phyloP scores from a whole-genome alignment of 2,888 invertebrate genomes.

The Agrotis ipsilon region DNA sequence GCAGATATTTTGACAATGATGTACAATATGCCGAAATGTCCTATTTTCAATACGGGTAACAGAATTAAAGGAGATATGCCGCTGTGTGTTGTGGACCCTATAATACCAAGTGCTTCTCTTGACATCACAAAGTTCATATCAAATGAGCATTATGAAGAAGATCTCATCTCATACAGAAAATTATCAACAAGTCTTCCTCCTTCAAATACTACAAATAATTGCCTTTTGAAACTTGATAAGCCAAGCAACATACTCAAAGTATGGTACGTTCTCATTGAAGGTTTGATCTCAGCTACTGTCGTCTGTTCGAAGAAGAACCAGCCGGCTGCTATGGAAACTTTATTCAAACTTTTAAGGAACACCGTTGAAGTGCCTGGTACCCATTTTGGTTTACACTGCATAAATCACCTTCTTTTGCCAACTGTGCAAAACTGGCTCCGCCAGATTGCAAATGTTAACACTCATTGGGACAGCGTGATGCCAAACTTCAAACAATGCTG shows the following conservation, averaged over 20 bases:
- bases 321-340: constrained; percentile 96
- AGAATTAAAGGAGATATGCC: constrained; percentile 95
- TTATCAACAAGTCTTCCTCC: constrained; percentile 89
- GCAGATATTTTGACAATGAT: constrained; percentile 97
- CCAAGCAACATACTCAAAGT: constrained; percentile 96
- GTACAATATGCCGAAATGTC: constrained; percentile 98
- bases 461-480: constrained; percentile 94
- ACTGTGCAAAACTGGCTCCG: constrained; percentile 98
- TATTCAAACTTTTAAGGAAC: constrained; percentile 96
- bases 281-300: constrained; percentile 95
- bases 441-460: constrained; percentile 93
- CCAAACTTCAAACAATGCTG: constrained; percentile 98
- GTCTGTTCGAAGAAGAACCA: constrained; percentile 97
- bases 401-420: constrained; percentile 97
- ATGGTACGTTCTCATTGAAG: constrained; percentile 97
- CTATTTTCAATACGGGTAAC: constrained; percentile 97
- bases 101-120: constrained; percentile 94
- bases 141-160: constrained; percentile 92
- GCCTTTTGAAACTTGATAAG: constrained; percentile 93
- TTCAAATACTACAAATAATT: constrained; percentile 88
- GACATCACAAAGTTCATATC: constrained; percentile 93
- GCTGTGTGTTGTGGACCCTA: constrained; percentile 95
- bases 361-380: constrained; percentile 95
- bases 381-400: constrained; percentile 97
- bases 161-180: constrained; percentile 92